phyloP scores from a whole-genome alignment of 1,140 invertebrate species.

The Lordiphosa mommai region DNA sequence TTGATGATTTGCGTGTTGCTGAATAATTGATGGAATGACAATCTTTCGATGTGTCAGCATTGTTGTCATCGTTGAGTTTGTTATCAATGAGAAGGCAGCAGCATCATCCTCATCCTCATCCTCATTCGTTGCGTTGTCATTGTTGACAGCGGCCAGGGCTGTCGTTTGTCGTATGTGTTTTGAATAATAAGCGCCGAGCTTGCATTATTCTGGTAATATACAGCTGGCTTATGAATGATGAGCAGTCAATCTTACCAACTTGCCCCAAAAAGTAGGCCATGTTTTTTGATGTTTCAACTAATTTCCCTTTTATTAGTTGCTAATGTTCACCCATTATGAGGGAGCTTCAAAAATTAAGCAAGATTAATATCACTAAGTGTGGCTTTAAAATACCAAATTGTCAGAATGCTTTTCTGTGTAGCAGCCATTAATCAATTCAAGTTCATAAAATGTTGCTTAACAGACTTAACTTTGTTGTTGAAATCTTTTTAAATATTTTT shows the following conservation, averaged over 20 bases:
- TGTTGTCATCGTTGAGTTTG: conserved; percentile 52
- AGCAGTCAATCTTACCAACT: conserved; percentile 59
- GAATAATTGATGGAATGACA: conserved; percentile 76
- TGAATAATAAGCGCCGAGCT: conserved; percentile 63
- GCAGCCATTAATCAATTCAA: conserved; percentile 44
- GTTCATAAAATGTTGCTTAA: conserved; percentile 29
- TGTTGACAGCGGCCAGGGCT: conserved; percentile 43
- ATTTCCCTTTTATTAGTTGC: conserved; percentile 25
- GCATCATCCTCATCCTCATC: conserved; percentile 11
- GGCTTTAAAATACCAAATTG: conserved; percentile 28
- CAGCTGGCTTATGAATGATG: conserved; percentile 51
- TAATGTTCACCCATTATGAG: conserved; percentile 38
- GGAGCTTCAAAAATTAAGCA: conserved; percentile 42
- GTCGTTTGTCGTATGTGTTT: conserved; percentile 30
- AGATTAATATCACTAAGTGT: conserved; percentile 74
- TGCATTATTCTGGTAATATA: conserved; percentile 35
- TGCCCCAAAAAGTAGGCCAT: conserved; percentile 25
- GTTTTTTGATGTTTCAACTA: not conserved
- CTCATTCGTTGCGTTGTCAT: conserved; percentile 28
- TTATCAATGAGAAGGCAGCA: conserved; percentile 45
- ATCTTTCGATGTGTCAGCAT: conserved; percentile 73
- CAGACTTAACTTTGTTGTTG: conserved; percentile 4
- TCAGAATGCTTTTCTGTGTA: not conserved
- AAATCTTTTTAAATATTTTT: conserved; percentile 4
- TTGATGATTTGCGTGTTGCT: conserved; percentile 53